Percentiles rank a stretch among this genome's conserved stretches.
phyloP scores from a whole-genome alignment of 2,797 vertebrate genomes.

The Tamandua tetradactyla region DNA sequence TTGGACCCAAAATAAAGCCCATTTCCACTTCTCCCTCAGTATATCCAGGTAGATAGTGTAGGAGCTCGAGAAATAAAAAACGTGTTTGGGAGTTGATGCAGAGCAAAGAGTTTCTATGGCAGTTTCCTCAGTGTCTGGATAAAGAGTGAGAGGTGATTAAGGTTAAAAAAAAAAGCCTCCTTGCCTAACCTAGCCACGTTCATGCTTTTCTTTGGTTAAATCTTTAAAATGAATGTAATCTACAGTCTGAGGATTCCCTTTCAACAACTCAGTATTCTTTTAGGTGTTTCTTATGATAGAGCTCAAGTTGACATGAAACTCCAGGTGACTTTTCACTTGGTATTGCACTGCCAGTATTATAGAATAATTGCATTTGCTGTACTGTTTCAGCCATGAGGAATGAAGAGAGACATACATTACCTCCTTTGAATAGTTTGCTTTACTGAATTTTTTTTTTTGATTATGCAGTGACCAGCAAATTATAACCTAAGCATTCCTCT shows the following conservation, averaged over 20 bases:
- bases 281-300: constrained; percentile 25
- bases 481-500: constrained; percentile 59
- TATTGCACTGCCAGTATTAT: neutral
- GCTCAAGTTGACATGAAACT: constrained; percentile 54
- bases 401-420: neutral
- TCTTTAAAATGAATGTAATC: constrained; percentile 33
- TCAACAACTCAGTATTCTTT: constrained; percentile 37
- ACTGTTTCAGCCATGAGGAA: neutral
- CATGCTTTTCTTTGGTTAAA: constrained; percentile 31
- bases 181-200: neutral
- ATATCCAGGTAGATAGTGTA: neutral
- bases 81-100: neutral
- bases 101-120: constrained; percentile 30
- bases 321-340: constrained; percentile 27
- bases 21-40: neutral
- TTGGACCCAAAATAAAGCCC: neutral
- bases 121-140: neutral
- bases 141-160: constrained; percentile 5
- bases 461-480: constrained; percentile 49
- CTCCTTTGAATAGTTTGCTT: constrained; percentile 41
- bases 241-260: neutral
- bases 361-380: neutral
- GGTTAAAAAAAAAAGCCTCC: constrained; percentile 23
- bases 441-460: constrained; percentile 30
- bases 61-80: constrained; percentile 39